Evolutionary conservation across 1,140 invertebrate genomes (phyloP).

Genomic region (Panagrolaimus sp.): DNA sequence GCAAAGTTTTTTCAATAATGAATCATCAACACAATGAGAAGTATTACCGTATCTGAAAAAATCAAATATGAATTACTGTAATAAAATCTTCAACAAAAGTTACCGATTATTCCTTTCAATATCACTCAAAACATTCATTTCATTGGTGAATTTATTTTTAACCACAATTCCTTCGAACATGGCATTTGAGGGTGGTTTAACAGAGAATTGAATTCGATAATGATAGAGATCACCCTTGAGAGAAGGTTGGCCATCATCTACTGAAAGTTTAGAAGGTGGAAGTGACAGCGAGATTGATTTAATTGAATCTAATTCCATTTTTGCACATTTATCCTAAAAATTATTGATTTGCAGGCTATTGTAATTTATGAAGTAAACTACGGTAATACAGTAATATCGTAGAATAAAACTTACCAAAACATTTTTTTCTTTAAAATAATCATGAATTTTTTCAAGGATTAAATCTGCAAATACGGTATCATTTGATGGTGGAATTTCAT

Average conservation of each 20-base stretch:
- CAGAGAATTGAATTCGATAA: slow-evolving; percentile 1
- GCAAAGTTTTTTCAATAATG: slow-evolving; percentile 14
- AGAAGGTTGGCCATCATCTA: neutral
- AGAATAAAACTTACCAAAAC: neutral
- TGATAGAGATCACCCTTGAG: neutral
- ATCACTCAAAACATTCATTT: neutral
- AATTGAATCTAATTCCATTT: neutral
- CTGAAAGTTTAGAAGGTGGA: neutral
- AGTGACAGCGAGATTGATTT: slow-evolving; percentile 6
- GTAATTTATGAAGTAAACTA: neutral
- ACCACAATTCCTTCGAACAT: slow-evolving; percentile 5
- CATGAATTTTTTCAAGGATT: neutral
- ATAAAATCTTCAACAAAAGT: neutral
- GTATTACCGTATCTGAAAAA: slow-evolving; percentile 18
- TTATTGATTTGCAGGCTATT: neutral
- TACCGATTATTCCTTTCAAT: slow-evolving; percentile 17
- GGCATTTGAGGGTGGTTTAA: neutral
- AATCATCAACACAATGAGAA: slow-evolving; percentile 7
- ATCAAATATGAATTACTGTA: neutral
- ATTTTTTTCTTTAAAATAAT: neutral
- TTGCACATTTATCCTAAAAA: neutral
- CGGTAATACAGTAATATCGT: neutral
- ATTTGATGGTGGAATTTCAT: neutral
- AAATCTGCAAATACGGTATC: neutral
- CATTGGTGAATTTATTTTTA: neutral